Evolutionary conservation across 2,888 invertebrate species (phyloP).

Genomic region (Nemotelus pantherinus): DNA sequence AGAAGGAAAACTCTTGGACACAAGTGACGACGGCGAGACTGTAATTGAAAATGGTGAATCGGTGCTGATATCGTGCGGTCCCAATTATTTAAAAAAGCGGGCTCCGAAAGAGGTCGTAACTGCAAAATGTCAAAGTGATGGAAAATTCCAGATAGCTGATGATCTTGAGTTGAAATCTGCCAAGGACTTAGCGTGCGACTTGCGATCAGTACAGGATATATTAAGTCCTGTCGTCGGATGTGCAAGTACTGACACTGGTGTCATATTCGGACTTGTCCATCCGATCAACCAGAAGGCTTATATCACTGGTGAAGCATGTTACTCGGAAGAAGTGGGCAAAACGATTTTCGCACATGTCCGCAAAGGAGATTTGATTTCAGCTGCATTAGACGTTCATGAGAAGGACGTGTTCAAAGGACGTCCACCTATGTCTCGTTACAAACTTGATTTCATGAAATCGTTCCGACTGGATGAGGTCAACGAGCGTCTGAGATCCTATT

Average conservation of each 20-base stretch:
- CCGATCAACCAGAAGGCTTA: conserved; percentile 54
- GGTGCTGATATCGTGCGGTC: conserved; percentile 43
- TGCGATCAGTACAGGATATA: conserved; percentile 56
- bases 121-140: conserved; percentile 25
- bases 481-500: conserved; percentile 51
- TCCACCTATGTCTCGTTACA: conserved; percentile 55
- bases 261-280: conserved; percentile 56
- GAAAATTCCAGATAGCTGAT: conserved; percentile 35
- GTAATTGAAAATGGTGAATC: conserved; percentile 20
- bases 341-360: conserved; percentile 56
- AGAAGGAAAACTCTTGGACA: conserved; percentile 51
- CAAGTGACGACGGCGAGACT: conserved; percentile 30
- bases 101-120: conserved; percentile 3
- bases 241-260: conserved; percentile 51
- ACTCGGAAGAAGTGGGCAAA: conserved; percentile 53
- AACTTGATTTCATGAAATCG: conserved; percentile 56
- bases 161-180: conserved; percentile 43
- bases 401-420: conserved; percentile 53
- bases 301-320: conserved; percentile 57
- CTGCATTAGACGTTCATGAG: conserved; percentile 47
- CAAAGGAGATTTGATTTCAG: conserved; percentile 46
- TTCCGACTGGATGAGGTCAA: conserved; percentile 55
- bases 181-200: conserved; percentile 55
- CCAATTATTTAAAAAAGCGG: conserved; percentile 35
- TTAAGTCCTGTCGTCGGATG: conserved; percentile 54